A percentile compares a stretch with the other conserved stretches of the same genome.
Conservation (phyloP, 2,113 vertebrate species). For the Nannobrachium achirus region DNA sequence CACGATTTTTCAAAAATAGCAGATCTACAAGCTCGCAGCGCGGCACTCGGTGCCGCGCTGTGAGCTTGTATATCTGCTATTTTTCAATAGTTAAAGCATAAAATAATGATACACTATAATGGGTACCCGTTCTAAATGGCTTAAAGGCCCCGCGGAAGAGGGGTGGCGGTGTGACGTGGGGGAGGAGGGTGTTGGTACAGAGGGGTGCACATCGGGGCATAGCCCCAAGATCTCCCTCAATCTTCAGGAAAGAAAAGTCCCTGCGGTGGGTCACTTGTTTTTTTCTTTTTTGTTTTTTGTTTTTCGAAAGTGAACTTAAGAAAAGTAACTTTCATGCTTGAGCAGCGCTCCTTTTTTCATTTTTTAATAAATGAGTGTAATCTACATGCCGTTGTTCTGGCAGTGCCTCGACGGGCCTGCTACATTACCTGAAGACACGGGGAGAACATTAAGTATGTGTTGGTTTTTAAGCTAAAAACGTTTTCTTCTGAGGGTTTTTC, state of each 20-base stretch:
- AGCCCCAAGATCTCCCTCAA: slow-evolving; percentile 80
- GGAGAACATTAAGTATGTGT: slow-evolving; percentile 57
- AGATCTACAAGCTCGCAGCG: too few relatives aligned
- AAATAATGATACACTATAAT: too few relatives aligned
- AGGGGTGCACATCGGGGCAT: slow-evolving; percentile 54
- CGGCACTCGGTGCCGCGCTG: too few relatives aligned
- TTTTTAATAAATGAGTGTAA: slow-evolving; percentile 77
- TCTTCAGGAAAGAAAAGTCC: slow-evolving; percentile 75
- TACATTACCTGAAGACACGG: slow-evolving; percentile 54
- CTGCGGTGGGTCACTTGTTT: slow-evolving; percentile 59
- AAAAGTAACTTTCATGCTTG: slow-evolving; percentile 76
- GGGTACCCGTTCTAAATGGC: too few relatives aligned
- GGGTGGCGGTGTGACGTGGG: slow-evolving; percentile 47
- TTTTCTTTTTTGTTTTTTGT: slow-evolving; percentile 63
- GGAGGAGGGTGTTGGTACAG: slow-evolving; percentile 35
- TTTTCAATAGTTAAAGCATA: too few relatives aligned
- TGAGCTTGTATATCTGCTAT: too few relatives aligned
- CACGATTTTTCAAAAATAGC: too few relatives aligned
- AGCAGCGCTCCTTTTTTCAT: slow-evolving; percentile 47
- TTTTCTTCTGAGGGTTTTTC: slow-evolving; percentile 53
- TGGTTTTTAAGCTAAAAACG: slow-evolving; percentile 55
- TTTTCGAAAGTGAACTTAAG: slow-evolving; percentile 47
- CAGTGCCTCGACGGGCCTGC: slow-evolving; percentile 45
- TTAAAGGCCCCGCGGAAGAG: slow-evolving; percentile 33
- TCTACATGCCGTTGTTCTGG: slow-evolving; percentile 55